phyloP scores from a whole-genome alignment of 2,113 vertebrate species.

The Microcebus ravelobensis region DNA sequence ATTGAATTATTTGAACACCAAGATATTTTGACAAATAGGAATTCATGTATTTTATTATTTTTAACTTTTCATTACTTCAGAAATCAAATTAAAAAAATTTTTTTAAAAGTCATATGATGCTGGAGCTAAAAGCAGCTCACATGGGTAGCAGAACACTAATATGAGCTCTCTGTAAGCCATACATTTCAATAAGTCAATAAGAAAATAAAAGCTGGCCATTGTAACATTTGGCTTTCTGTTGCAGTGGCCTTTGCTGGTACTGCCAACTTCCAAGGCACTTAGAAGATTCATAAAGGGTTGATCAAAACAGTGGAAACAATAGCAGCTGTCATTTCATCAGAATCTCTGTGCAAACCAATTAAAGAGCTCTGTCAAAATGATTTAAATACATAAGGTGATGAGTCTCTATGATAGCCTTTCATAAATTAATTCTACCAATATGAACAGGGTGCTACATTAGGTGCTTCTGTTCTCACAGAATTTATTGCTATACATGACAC shows the following conservation, averaged over 20 bases:
- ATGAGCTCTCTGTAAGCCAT: not conserved
- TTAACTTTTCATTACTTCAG: not conserved
- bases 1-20: not conserved
- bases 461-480: not conserved
- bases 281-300: not conserved
- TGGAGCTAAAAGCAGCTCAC: not conserved
- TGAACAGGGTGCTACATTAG: not conserved
- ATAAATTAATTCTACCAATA: not conserved
- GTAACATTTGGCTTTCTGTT: not conserved
- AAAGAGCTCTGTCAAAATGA: not conserved
- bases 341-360: not conserved
- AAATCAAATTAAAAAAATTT: too few species aligned
- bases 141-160: not conserved
- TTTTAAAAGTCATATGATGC: not conserved
- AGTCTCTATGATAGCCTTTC: not conserved
- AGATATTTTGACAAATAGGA: not conserved
- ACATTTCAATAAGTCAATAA: not conserved
- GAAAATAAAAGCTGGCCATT: not conserved
- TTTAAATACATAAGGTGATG: not conserved
- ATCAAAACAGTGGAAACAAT: not conserved
- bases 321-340: not conserved
- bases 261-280: not conserved
- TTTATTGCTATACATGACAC: not conserved
- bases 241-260: not conserved
- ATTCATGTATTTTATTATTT: not conserved